Base-by-base conservation (phyloP, 2,113 vertebrate genomes). In the Casuarius casuarius region DNA sequence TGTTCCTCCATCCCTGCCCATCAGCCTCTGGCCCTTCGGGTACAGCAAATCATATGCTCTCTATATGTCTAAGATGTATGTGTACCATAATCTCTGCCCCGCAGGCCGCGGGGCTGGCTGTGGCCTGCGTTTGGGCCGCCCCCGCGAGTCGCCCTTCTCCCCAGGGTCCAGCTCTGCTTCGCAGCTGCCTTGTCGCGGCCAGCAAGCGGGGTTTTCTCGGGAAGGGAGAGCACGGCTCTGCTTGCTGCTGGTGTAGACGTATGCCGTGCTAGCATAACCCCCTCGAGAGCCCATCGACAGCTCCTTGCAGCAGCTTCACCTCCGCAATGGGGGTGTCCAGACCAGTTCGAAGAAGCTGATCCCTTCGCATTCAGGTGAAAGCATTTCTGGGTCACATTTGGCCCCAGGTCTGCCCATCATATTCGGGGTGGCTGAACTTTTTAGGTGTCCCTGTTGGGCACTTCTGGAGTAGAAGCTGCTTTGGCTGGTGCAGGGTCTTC, bases 121-220 rank as follows among this genome's bases (percentile, higher is more conserved):
- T 4, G 68, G 65, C 73, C 58, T 38, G 66, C 42, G 6, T 2
- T 67, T 71, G 28, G 1, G 0, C 49, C 75, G 73, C 19, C 42
- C 48, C 48, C 54, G 28, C n/a, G 23, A 86, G n/a, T 56, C 1
- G 0, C 26, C 59, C 48, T 56, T 49, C 15, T 82, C 7, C 40
- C 16, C 21, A 0, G n/a, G 3, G 19, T 90, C 61, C 68, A 54
- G 1, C 54, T 79, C 33, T 19, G 0, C 31, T 88, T 56, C 33
- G 56, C 56, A 20, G 17, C 31, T 59, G 8, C 40, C 16, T 23
- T 2, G 22, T 31, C 65, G 12, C 10, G 44, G 33, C 70, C 63
- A 3, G 46, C 2, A 9, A 33, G 62, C 33, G 59, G 56, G 23
- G 10, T 70, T 87, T 71, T 26, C 59, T 66, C 5, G 0, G 31